A percentile compares a stretch with the other conserved stretches of the same genome.
phyloP scores from a whole-genome alignment of 2,888 invertebrate species.

The Caprella mutica region DNA sequence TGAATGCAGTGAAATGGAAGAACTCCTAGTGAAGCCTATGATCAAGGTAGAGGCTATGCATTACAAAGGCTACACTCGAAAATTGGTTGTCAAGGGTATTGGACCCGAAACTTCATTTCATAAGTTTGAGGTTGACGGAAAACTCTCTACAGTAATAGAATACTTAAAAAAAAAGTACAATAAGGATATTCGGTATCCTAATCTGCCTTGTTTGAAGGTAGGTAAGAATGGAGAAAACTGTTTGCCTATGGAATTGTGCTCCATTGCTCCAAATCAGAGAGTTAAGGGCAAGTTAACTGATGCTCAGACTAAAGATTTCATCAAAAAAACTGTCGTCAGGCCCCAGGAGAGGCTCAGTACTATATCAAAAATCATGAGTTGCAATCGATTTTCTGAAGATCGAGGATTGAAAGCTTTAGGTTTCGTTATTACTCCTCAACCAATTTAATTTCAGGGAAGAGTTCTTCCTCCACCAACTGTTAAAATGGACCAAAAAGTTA shows the following conservation, averaged over 20 bases:
- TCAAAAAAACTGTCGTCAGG: constrained; percentile 67
- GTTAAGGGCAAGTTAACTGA: constrained; percentile 58
- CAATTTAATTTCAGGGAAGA: constrained; percentile 49
- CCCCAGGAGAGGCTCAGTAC: constrained; percentile 64
- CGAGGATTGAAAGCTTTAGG: constrained; percentile 34
- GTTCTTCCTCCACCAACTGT: constrained; percentile 65
- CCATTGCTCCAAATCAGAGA: constrained; percentile 22
- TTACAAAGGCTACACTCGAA: background rate
- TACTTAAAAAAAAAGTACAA: background rate
- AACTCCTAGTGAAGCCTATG: background rate
- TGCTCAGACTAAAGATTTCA: constrained; percentile 73
- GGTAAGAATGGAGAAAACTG: background rate
- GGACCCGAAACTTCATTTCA: background rate
- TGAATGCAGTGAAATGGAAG: background rate
- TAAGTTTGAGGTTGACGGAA: no score
- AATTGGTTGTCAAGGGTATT: background rate
- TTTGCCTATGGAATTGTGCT: constrained; percentile 12
- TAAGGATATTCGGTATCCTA: background rate
- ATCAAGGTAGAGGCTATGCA: background rate
- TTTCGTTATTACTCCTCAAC: constrained; percentile 10
- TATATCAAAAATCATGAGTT: constrained; percentile 58
- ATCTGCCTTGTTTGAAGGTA: background rate
- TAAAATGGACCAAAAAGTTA: constrained; percentile 43
- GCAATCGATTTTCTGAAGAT: constrained; percentile 49
- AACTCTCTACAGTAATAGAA: background rate